phyloP scores from a whole-genome alignment of 1,140 invertebrate species.

The Ylistrum balloti region DNA sequence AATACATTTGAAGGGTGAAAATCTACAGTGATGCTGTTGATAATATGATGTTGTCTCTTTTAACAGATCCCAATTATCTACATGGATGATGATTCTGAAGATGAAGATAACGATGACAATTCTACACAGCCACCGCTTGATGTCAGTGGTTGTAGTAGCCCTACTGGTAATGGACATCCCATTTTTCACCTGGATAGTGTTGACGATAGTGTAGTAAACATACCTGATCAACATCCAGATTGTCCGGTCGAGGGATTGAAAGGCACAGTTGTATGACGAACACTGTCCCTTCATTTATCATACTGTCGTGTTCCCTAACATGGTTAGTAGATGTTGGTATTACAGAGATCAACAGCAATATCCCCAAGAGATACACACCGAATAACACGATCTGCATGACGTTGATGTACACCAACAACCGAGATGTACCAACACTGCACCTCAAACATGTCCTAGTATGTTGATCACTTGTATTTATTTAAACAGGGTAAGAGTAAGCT shows the following conservation, averaged over 20 bases:
- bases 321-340: not conserved
- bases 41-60: too few species aligned
- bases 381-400: too few species aligned
- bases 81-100: slow-evolving; percentile 1
- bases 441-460: not conserved
- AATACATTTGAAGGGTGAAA: too few species aligned
- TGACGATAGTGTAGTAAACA: not conserved
- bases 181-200: not conserved
- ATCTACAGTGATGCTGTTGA: too few species aligned
- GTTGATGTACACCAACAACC: too few species aligned
- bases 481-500: too few species aligned
- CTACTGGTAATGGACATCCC: not conserved
- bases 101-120: not conserved
- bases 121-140: not conserved
- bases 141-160: not conserved
- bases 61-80: not conserved
- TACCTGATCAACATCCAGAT: not conserved
- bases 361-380: too few species aligned
- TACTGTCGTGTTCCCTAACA: not conserved
- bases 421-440: too few species aligned
- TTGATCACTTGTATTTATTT: too few species aligned
- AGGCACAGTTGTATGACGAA: not conserved
- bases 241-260: not conserved
- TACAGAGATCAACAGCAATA: not conserved
- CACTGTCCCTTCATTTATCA: not conserved